Percentiles rank a stretch among this genome's conserved stretches.
Evolutionary conservation across 2,797 vertebrate genomes (phyloP).

Genomic region (Notolepis coatsorum): DNA sequence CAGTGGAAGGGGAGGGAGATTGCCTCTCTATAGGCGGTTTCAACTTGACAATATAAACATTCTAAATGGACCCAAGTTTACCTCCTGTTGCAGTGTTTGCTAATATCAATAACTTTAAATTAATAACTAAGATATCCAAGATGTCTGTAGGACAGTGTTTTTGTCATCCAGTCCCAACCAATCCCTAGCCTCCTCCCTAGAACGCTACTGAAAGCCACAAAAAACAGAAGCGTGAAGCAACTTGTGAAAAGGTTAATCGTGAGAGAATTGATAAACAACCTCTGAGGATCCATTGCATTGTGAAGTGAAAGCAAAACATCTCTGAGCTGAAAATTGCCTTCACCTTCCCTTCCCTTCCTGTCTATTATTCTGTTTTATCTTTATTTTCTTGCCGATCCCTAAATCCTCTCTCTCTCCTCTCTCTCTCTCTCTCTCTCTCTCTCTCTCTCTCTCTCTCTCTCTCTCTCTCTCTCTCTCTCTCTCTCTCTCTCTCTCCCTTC

Average conservation of each 20-base stretch:
- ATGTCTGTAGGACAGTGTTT: no score
- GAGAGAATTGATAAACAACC: conserved; percentile 65
- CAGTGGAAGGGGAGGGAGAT: no score
- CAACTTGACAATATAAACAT: no score
- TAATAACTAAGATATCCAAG: no score
- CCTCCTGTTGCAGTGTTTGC: no score
- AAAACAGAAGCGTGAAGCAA: conserved; percentile 41
- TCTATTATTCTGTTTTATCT: no score
- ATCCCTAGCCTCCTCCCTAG: conserved; percentile 3
- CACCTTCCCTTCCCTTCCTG: conserved; percentile 31
- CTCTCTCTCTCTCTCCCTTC: conserved; percentile 1
- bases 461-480: not conserved
- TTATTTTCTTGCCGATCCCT: no score
- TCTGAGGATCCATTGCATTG: conserved; percentile 62
- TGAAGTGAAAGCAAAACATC: conserved; percentile 56
- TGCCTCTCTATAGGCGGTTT: no score
- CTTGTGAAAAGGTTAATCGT: conserved; percentile 68
- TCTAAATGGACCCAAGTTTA: no score
- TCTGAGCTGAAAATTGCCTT: conserved; percentile 41
- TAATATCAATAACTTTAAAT: no score
- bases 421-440: conserved; percentile 27
- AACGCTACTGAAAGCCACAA: conserved; percentile 40
- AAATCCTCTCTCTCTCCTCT: conserved; percentile 17
- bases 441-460: not conserved
- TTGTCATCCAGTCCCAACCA: no score